phyloP scores from a whole-genome alignment of 1,140 invertebrate species.

The Kradibia gibbosae region DNA sequence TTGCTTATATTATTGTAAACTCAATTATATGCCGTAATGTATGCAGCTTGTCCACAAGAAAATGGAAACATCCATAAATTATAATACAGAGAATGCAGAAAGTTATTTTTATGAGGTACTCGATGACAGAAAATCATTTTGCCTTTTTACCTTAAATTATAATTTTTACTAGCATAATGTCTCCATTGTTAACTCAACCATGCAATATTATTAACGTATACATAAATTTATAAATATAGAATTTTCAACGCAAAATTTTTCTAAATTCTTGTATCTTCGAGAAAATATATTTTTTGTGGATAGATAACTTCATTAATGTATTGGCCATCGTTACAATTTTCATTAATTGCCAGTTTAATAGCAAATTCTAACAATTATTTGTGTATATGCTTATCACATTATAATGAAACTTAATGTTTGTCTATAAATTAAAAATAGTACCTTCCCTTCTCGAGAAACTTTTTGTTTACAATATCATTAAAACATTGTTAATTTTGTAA shows the following conservation, averaged over 20 bases:
- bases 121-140: conserved; percentile 2
- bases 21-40: background rate
- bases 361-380: too few species aligned
- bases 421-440: too few species aligned
- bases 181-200: background rate
- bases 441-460: too few species aligned
- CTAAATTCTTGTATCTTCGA: background rate
- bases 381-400: too few species aligned
- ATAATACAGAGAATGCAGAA: background rate
- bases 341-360: too few species aligned
- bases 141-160: background rate
- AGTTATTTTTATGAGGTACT: background rate
- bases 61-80: background rate
- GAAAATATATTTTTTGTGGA: too few species aligned
- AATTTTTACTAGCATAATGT: background rate
- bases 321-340: too few species aligned
- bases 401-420: too few species aligned
- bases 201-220: background rate
- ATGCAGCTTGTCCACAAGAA: background rate
- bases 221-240: background rate
- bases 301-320: too few species aligned
- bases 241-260: background rate
- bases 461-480: too few species aligned
- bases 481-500: too few species aligned
- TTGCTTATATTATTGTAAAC: background rate